Percentiles rank a stretch among this genome's conserved stretches.
phyloP scores from a whole-genome alignment of 2,888 invertebrate genomes.

The Diachrysia chrysitis region DNA sequence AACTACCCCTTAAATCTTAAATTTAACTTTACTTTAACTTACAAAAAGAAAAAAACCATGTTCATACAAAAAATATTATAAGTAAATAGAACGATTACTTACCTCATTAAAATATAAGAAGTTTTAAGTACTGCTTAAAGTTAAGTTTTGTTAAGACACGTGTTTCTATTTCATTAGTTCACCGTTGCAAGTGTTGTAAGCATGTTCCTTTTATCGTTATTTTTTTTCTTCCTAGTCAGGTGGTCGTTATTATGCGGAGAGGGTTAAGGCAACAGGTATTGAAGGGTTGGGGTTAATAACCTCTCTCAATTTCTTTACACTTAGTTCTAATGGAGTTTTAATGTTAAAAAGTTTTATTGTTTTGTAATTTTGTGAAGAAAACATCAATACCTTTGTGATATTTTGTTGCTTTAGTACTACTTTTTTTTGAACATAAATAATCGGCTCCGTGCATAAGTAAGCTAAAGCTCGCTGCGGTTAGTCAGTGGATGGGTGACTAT shows the following conservation, averaged over 20 bases:
- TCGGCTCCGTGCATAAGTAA: too few species aligned
- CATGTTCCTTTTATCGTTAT: slow-evolving; percentile 11
- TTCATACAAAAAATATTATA: too few species aligned
- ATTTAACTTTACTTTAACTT: too few species aligned
- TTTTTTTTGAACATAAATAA: too few species aligned
- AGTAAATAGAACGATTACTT: too few species aligned
- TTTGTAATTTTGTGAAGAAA: not conserved
- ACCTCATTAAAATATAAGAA: too few species aligned
- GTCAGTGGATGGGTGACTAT: too few species aligned
- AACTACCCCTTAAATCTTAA: too few species aligned
- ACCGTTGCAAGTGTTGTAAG: not conserved
- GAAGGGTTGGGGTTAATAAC: slow-evolving; percentile 34
- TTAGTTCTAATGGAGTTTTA: not conserved
- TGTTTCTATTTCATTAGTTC: not conserved
- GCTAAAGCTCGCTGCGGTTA: too few species aligned
- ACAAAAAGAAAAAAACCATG: too few species aligned
- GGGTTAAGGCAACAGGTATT: slow-evolving; percentile 35
- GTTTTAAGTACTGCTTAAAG: too few species aligned
- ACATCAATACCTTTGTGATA: not conserved
- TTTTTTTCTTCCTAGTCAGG: slow-evolving; percentile 21
- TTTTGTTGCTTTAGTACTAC: too few species aligned
- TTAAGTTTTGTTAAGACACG: not conserved
- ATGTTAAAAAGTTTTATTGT: not conserved
- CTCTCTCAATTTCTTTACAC: slow-evolving; percentile 11
- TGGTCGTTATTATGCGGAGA: slow-evolving; percentile 38